Conservation (phyloP, 1,140 invertebrate species). For the Caerostris extrusa region DNA sequence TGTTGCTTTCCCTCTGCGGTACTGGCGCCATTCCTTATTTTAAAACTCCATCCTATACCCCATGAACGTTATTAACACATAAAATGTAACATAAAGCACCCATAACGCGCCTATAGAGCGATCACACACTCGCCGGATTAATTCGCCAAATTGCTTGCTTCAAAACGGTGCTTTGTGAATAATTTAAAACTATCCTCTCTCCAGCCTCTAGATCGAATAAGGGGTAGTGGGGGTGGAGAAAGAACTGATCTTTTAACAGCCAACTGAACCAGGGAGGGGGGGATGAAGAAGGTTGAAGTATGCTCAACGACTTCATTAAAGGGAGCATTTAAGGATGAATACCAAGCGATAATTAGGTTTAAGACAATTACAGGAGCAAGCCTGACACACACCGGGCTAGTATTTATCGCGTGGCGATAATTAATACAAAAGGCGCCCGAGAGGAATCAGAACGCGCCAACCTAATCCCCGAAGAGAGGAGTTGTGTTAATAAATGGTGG, state of each 20-base stretch:
- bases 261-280: conserved; percentile 4
- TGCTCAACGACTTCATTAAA: conserved; percentile 74
- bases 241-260: background rate
- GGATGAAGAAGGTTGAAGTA: conserved; percentile 19
- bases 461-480: conserved; percentile 51
- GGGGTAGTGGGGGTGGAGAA: background rate
- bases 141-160: conserved; percentile 76
- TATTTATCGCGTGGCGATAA: conserved; percentile 75
- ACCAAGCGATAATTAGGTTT: conserved; percentile 75
- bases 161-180: conserved; percentile 76
- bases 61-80: conserved; percentile 44
- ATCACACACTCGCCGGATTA: conserved; percentile 57
- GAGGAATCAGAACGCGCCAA: conserved; percentile 76
- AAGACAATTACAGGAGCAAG: conserved; percentile 75
- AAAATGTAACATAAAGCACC: conserved; percentile 25
- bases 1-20: conserved; percentile 54
- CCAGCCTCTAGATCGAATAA: background rate
- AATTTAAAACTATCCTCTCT: conserved; percentile 74
- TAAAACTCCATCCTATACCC: conserved; percentile 48
- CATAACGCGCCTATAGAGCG: conserved; percentile 14
- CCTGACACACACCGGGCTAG: conserved; percentile 48
- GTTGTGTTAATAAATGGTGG: conserved; percentile 63
- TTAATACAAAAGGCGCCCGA: conserved; percentile 77
- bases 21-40: conserved; percentile 55
- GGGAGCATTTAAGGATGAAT: conserved; percentile 76